These are phyloP conservation scores for Cosmia pyralina DNA, from an alignment of 2,888 invertebrate species.

Conservation along the genomic window DNA sequence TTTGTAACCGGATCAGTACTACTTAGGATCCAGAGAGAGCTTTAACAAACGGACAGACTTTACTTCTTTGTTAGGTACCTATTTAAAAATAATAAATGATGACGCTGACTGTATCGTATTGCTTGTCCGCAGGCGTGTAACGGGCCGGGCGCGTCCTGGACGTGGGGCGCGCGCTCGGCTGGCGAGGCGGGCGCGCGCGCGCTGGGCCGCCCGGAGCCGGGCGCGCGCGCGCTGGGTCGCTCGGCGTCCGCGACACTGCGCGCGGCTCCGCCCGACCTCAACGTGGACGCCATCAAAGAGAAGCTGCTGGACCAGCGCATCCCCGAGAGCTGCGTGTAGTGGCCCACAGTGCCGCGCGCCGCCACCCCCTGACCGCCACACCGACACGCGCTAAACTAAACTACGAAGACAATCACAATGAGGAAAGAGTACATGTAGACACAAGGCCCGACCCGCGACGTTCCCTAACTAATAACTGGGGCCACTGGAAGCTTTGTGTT, in stretches of 20 bases:
- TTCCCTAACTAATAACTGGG: conserved; percentile 5
- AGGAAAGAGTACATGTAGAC: conserved; percentile 2
- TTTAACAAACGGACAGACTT: not conserved
- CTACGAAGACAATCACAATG: not conserved
- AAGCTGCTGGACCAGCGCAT: conserved; percentile 96
- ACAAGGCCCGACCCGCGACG: not conserved
- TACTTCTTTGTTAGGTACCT: not conserved
- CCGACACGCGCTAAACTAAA: not conserved
- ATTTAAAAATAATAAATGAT: not conserved
- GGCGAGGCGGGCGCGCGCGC: conserved; percentile 83
- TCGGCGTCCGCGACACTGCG: conserved; percentile 88
- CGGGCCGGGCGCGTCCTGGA: conserved; percentile 89
- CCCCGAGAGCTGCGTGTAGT: conserved; percentile 96
- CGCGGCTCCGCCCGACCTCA: conserved; percentile 85
- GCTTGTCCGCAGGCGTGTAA: conserved; percentile 84
- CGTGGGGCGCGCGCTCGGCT: conserved; percentile 87
- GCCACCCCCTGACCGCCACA: not conserved
- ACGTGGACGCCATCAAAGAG: conserved; percentile 96
- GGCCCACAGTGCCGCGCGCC: conserved; percentile 4
- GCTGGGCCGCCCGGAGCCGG: conserved; percentile 81
- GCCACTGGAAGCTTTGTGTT: conserved; percentile 15
- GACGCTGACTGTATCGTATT: not conserved
- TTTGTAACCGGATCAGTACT: not conserved
- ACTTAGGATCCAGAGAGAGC: too few relatives aligned
- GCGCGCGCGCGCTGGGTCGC: conserved; percentile 75